Evolutionary conservation across 2,797 vertebrate species (phyloP).

Genomic region (Propithecus deckenii): DNA sequence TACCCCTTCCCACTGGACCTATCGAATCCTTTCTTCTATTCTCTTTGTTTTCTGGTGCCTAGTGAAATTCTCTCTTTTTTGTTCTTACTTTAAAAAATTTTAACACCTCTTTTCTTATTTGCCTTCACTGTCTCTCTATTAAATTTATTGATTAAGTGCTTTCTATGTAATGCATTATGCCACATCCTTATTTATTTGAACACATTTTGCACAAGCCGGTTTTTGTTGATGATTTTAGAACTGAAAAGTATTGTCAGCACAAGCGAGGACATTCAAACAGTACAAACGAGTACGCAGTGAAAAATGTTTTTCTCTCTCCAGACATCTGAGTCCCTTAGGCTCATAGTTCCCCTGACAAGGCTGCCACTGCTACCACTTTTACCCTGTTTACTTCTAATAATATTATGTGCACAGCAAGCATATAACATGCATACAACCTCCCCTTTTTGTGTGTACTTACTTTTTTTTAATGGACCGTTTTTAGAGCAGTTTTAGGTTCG

Average conservation of each 20-base stretch:
- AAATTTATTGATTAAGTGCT: not conserved
- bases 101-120: slow-evolving; percentile 21
- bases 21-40: not conserved
- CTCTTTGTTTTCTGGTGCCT: not conserved
- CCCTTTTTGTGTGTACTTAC: not conserved
- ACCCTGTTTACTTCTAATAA: not conserved
- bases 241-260: not conserved
- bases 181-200: not conserved
- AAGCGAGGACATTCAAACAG: not conserved
- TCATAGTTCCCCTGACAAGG: not conserved
- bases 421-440: not conserved
- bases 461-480: not conserved
- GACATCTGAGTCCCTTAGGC: not conserved
- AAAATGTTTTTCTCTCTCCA: not conserved
- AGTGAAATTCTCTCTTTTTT: not conserved
- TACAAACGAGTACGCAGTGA: not conserved
- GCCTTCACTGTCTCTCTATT: not conserved
- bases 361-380: not conserved
- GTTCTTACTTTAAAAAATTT: not conserved
- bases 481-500: not conserved
- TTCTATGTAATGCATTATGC: not conserved
- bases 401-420: not conserved
- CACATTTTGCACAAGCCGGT: not conserved
- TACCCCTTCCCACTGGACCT: not conserved
- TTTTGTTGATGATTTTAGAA: slow-evolving; percentile 22